Evolutionary conservation across 2,113 vertebrate species (phyloP), one percentile per base, ranked within the genome.

Genomic region (Podarcis muralis): DNA sequence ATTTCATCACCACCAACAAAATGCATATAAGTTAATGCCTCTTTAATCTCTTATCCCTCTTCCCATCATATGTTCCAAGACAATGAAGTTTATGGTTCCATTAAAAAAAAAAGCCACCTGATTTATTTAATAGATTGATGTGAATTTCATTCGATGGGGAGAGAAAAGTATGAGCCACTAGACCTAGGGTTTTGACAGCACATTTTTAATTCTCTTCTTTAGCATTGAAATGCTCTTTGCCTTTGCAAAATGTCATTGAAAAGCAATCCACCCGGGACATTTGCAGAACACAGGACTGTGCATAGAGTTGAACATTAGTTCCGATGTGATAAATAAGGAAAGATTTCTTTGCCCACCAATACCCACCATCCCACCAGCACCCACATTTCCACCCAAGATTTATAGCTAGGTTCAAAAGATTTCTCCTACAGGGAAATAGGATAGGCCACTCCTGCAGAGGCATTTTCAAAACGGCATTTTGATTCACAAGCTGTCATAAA

Each of bases 241-340:
- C 87, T 94, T 95, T 92, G 87, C 53, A 93, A 95, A 96, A 95
- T 75, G 91, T 66, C 90, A 96, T 90, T 91, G 93, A 91, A 91
- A 95, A 93, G 81, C 30, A 66, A 25, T 37, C 78, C 84, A 93
- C 84, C 22, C 71, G 85, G 88, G 77, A 35, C 11, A 81, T 71
- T 5, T 78, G 20, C 81, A 92, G 87, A 89, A 84, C 16, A 91
- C 83, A 95, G 83, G 89, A 16, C 27, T 81, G 68, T 80, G 90
- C 80, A 84, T 90, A 88, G 82, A 86, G 79, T 71, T 88, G 87
- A 93, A 48, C 62, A 93, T 93, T 85, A 87, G 69, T 68, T 32
- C 76, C 87, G 85, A 48, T 65, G 2, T 88, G 23, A 86, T 62
- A 91, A 87, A 80, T 78, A 48, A 79, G 30, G 88, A 92, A 59